phyloP scores from a whole-genome alignment of 1,140 invertebrate species.

The Cydia strobilella region DNA sequence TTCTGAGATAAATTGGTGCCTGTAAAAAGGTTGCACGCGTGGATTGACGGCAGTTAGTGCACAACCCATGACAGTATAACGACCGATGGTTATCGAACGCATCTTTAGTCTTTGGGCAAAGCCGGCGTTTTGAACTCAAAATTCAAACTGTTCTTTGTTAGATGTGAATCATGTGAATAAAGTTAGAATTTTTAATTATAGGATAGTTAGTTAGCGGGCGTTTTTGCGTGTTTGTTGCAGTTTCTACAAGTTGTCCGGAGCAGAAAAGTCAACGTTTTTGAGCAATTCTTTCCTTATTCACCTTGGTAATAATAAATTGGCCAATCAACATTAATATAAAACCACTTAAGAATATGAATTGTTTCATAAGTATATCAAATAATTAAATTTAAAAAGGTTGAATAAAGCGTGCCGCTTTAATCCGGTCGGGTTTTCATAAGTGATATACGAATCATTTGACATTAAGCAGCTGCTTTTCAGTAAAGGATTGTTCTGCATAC shows the following conservation, averaged over 20 bases:
- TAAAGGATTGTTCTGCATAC: no score
- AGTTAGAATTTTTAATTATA: slow-evolving; percentile 22
- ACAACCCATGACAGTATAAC: slow-evolving; percentile 69
- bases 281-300: not conserved
- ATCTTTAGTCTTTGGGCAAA: slow-evolving; percentile 27
- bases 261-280: not conserved
- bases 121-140: slow-evolving; percentile 22
- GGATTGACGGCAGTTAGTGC: slow-evolving; percentile 68
- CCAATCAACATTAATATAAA: not conserved
- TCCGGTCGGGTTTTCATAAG: no score
- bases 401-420: no score
- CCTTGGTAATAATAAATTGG: not conserved
- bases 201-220: slow-evolving; percentile 16
- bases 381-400: no score
- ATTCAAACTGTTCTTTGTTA: slow-evolving; percentile 20
- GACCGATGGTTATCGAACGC: slow-evolving; percentile 66
- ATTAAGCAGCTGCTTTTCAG: no score
- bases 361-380: no score
- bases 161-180: slow-evolving; percentile 28
- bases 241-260: not conserved
- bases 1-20: not conserved
- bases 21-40: slow-evolving; percentile 70
- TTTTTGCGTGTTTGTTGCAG: slow-evolving; percentile 20
- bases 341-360: no score
- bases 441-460: no score